phyloP scores from a whole-genome alignment of 1,140 invertebrate genomes.

The Ooceraea biroi region DNA sequence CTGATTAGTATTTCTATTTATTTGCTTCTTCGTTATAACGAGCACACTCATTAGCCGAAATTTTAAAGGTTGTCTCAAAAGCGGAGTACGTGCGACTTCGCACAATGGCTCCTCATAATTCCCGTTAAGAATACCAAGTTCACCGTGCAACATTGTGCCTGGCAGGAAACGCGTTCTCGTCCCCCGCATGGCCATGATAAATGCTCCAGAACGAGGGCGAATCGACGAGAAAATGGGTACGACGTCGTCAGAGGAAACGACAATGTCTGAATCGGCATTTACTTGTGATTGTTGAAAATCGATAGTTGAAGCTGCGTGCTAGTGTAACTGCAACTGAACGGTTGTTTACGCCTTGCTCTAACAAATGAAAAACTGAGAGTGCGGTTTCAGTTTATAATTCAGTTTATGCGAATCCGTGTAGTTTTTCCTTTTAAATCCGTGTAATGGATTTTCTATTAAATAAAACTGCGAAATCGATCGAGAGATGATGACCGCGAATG shows the following conservation, averaged over 20 bases:
- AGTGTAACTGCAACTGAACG: conserved; percentile 3
- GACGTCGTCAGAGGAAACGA: conserved; percentile 25
- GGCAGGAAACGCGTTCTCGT: conserved; percentile 26
- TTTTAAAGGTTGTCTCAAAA: conserved; percentile 7
- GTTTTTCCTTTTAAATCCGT: conserved; percentile 4
- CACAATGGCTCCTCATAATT: conserved; percentile 20
- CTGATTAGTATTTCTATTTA: conserved; percentile 3
- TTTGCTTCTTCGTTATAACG: neutral
- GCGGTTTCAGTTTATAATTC: neutral
- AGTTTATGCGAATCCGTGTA: neutral
- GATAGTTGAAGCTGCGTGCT: conserved; percentile 18
- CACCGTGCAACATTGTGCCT: neutral
- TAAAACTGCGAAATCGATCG: neutral
- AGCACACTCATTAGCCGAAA: conserved; percentile 36
- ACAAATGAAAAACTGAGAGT: conserved; percentile 27
- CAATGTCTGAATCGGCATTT: conserved; percentile 48
- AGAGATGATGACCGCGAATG: neutral
- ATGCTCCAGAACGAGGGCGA: conserved; percentile 39
- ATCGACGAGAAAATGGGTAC: conserved; percentile 36
- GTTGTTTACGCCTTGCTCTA: conserved; percentile 1
- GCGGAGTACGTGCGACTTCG: neutral
- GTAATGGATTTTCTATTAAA: neutral
- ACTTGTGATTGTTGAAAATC: conserved; percentile 48
- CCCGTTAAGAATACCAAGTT: conserved; percentile 40
- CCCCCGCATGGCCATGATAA: conserved; percentile 12